Evolutionary conservation across 2,797 vertebrate genomes (phyloP).

Genomic region (Okamejei kenojei): DNA sequence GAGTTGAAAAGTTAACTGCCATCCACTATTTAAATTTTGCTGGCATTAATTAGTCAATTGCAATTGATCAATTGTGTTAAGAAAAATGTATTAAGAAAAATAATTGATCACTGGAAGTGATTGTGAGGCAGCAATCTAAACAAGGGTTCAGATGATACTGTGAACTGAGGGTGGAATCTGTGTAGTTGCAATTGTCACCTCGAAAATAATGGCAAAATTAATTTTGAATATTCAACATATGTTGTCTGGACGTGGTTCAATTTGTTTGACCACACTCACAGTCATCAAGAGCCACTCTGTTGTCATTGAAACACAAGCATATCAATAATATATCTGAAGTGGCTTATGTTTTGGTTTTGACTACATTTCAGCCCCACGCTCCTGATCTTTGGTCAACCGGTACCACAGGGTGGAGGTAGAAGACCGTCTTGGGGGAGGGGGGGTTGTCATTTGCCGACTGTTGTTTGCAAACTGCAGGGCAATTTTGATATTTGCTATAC

Average conservation of each 20-base stretch:
- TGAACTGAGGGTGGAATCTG: neutral
- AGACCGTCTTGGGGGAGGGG: no score
- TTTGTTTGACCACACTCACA: neutral
- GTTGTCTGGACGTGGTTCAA: neutral
- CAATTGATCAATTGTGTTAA: neutral
- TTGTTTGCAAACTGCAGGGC: no score
- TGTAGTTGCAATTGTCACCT: neutral
- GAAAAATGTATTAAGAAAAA: neutral
- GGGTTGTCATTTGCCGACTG: no score
- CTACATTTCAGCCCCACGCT: no score
- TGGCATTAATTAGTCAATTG: neutral
- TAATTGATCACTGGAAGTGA: neutral
- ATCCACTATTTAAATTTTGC: neutral
- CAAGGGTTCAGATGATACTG: neutral
- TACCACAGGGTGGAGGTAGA: no score
- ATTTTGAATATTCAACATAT: neutral
- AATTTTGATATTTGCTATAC: no score
- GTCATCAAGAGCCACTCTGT: neutral
- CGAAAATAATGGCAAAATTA: slow-evolving; percentile 4
- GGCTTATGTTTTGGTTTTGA: no score
- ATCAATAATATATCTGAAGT: neutral
- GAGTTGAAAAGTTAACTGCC: neutral
- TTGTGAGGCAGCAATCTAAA: neutral
- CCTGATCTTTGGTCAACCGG: no score
- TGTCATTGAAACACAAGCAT: neutral